These are phyloP conservation scores for Caenorhabditis sulstoni DNA, from an alignment of 2,888 invertebrate genomes.

Conservation along the genomic window DNA sequence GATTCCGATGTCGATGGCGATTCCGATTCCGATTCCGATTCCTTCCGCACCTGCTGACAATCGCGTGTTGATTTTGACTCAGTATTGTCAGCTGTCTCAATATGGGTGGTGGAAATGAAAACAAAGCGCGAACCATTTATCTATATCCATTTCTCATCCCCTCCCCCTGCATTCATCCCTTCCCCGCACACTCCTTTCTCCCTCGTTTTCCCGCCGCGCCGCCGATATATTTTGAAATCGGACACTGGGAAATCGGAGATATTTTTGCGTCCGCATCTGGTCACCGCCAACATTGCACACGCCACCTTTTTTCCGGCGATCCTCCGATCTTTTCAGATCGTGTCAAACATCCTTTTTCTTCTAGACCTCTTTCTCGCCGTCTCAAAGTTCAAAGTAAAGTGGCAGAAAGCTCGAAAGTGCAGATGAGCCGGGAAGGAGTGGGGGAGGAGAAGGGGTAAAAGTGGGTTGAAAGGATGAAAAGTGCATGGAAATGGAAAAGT, in stretches of 20 bases:
- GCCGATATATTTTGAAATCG: slow-evolving; percentile 47
- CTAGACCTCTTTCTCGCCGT: no score
- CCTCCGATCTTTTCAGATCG: not conserved
- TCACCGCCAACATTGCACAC: slow-evolving; percentile 27
- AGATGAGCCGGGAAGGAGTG: no score
- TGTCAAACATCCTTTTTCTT: not conserved
- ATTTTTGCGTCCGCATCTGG: slow-evolving; percentile 14
- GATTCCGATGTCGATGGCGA: no score
- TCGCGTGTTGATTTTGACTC: slow-evolving; percentile 21
- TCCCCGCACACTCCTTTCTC: not conserved
- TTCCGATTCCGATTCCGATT: no score
- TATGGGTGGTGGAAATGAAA: slow-evolving; percentile 19
- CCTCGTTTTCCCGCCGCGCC: not conserved
- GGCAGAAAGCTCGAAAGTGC: no score
- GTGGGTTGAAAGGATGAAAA: no score
- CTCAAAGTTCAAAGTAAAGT: no score
- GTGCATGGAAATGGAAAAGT: not conserved
- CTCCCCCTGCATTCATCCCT: not conserved
- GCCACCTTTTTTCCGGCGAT: slow-evolving; percentile 1
- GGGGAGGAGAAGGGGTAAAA: no score
- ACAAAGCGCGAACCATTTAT: slow-evolving; percentile 22
- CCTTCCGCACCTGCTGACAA: slow-evolving; percentile 3
- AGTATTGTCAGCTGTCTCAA: slow-evolving; percentile 41
- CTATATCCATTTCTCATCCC: not conserved
- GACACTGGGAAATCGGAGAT: slow-evolving; percentile 51